Conservation (phyloP, 2,797 vertebrate species). For the Lepus townsendii region DNA sequence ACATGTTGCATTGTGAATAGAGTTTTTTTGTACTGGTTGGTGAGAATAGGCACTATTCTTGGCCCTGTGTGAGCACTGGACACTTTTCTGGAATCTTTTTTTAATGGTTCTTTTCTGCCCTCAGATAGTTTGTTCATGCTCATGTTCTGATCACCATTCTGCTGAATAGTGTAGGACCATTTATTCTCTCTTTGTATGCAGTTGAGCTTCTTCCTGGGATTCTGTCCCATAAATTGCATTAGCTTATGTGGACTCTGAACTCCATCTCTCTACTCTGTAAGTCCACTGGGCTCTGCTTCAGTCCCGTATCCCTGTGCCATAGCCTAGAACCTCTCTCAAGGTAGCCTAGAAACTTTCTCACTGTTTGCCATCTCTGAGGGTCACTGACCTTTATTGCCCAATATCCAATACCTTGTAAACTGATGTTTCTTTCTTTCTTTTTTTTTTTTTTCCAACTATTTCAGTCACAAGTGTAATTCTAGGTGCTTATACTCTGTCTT, state of each 20-base stretch:
- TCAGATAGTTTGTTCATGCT: not conserved
- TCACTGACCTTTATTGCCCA: not conserved
- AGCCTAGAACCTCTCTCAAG: not conserved
- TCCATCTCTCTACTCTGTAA: not conserved
- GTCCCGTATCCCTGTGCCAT: not conserved
- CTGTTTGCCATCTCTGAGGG: not conserved
- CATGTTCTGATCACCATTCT: not conserved
- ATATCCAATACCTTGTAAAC: not conserved
- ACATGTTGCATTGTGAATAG: not conserved
- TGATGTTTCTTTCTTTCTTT: not conserved
- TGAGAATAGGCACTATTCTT: not conserved
- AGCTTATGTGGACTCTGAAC: not conserved
- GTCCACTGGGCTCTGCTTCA: not conserved
- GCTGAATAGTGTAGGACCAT: not conserved
- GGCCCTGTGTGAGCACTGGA: too few relatives aligned
- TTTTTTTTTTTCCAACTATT: conserved; percentile 5
- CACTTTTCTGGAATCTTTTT: not conserved
- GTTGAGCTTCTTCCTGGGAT: not conserved
- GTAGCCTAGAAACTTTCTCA: not conserved
- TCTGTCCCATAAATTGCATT: not conserved
- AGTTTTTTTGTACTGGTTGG: not conserved
- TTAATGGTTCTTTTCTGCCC: not conserved
- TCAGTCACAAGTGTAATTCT: conserved; percentile 6
- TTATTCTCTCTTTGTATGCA: not conserved
- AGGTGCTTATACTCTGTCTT: not conserved